Conservation (phyloP, 2,113 vertebrate species). For the Scatophagus argus region DNA sequence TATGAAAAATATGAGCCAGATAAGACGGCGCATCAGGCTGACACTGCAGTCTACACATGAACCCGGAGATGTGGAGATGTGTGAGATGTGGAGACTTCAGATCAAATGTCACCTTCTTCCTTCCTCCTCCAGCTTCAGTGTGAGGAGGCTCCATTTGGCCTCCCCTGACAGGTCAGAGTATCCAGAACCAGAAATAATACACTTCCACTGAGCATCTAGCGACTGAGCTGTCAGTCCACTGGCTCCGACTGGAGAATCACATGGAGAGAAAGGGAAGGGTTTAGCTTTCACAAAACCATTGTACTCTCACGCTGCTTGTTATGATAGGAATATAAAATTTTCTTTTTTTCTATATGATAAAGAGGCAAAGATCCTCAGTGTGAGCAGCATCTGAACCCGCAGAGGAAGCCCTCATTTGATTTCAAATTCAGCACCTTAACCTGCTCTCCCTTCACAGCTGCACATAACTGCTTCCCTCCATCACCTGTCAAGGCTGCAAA, state of each 20-base stretch:
- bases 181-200: neutral
- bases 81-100: constrained; percentile 7
- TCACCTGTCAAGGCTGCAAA: neutral
- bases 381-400: neutral
- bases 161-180: neutral
- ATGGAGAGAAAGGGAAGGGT: neutral
- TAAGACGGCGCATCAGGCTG: neutral
- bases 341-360: too few relatives aligned
- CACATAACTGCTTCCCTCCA: neutral
- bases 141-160: constrained; percentile 1
- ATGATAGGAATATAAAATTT: too few relatives aligned
- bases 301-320: neutral
- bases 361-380: neutral
- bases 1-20: neutral
- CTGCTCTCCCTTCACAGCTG: neutral
- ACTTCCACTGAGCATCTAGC: neutral
- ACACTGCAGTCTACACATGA: neutral
- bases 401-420: neutral
- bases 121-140: constrained; percentile 2
- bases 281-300: too few relatives aligned
- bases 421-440: constrained; percentile 7
- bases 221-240: neutral
- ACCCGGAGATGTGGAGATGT: neutral
- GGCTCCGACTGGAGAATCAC: neutral
- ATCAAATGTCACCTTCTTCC: constrained; percentile 7